phyloP scores from a whole-genome alignment of 2,113 vertebrate species.

The Sander vitreus region DNA sequence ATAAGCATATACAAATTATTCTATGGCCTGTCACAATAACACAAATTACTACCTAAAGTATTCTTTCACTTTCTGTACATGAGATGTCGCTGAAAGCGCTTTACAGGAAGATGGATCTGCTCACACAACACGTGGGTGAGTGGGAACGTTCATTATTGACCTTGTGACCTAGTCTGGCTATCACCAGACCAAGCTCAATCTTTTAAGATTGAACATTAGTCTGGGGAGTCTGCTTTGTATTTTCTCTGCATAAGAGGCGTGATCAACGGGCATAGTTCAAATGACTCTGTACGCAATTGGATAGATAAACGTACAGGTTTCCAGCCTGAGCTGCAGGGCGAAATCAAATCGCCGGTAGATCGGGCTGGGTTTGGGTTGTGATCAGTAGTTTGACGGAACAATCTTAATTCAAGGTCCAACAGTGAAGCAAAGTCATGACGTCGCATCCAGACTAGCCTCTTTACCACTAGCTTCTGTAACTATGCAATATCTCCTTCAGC shows the following conservation, averaged over 20 bases:
- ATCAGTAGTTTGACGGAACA: not conserved
- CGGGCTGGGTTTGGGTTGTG: too few species aligned
- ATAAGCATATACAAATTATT: not conserved
- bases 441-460: not conserved
- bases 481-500: too few species aligned
- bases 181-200: too few species aligned
- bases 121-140: not conserved
- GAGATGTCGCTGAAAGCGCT: too few species aligned
- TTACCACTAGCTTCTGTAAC: not conserved
- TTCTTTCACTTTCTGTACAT: not conserved
- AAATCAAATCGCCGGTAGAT: too few species aligned
- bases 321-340: too few species aligned
- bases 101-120: not conserved
- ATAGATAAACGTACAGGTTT: too few species aligned
- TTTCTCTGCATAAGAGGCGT: too few species aligned
- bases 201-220: too few species aligned
- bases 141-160: not conserved
- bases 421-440: not conserved
- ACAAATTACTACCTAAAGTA: not conserved
- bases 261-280: too few species aligned
- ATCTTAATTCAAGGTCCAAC: not conserved
- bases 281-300: too few species aligned
- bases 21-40: not conserved
- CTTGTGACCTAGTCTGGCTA: not conserved
- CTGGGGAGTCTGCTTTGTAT: too few species aligned